Conservation (phyloP, 1,140 invertebrate genomes). For the Triops cancriformis region DNA sequence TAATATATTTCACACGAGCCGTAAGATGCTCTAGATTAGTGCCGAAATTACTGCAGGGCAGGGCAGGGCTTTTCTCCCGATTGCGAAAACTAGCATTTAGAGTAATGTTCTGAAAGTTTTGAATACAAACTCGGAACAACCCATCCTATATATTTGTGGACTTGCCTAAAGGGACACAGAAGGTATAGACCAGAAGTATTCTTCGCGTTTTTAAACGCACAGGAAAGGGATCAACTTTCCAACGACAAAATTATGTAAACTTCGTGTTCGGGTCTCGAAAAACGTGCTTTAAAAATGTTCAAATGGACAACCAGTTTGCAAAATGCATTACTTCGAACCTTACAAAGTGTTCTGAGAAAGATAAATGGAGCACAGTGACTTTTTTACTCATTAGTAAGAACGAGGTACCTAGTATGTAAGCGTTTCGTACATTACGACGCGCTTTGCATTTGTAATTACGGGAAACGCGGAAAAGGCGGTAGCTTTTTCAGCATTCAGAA, state of each 20-base stretch:
- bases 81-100: background rate
- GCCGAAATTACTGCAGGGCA: background rate
- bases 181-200: too few relatives aligned
- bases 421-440: background rate
- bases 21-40: background rate
- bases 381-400: background rate
- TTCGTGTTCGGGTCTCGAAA: too few relatives aligned
- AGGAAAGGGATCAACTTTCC: too few relatives aligned
- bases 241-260: too few relatives aligned
- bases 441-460: slow-evolving; percentile 5
- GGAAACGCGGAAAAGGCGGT: background rate
- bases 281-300: too few relatives aligned
- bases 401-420: background rate
- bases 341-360: too few relatives aligned
- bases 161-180: too few relatives aligned
- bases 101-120: background rate
- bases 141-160: too few relatives aligned
- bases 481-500: background rate
- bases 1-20: background rate
- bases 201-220: too few relatives aligned
- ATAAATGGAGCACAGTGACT: too few relatives aligned
- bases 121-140: background rate
- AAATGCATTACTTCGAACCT: too few relatives aligned
- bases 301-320: too few relatives aligned
- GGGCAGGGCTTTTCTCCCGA: background rate